phyloP scores from a whole-genome alignment of 2,888 invertebrate genomes.

The Pasiphila rectangulata region DNA sequence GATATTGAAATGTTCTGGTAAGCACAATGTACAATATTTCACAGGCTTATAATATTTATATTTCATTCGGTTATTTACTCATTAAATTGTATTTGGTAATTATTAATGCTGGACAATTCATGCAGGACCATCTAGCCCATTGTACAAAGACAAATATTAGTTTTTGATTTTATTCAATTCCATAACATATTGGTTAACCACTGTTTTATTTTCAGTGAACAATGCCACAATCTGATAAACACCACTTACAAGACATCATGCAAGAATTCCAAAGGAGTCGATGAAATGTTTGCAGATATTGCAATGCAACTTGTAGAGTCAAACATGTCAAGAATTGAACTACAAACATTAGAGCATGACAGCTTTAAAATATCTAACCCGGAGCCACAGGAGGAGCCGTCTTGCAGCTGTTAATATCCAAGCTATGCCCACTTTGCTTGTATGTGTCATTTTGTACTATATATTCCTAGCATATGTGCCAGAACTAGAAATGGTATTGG shows the following conservation, averaged over 20 bases:
- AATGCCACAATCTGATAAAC: constrained; percentile 94
- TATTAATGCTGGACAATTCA: too few species aligned
- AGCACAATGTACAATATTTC: too few species aligned
- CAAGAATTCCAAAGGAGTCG: constrained; percentile 91
- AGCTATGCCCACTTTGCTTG: neutral
- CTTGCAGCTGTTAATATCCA: constrained; percentile 67
- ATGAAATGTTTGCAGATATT: constrained; percentile 95
- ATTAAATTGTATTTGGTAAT: too few species aligned
- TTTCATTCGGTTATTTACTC: too few species aligned
- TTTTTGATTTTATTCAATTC: too few species aligned
- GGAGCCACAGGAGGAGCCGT: constrained; percentile 78
- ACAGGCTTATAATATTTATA: too few species aligned
- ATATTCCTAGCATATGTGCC: neutral
- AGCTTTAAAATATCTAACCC: constrained; percentile 87
- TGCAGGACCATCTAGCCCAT: too few species aligned
- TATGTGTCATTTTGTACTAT: neutral
- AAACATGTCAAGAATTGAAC: constrained; percentile 90
- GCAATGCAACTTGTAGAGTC: constrained; percentile 89
- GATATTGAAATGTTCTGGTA: constrained; percentile 94
- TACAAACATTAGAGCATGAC: constrained; percentile 88
- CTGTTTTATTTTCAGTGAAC: constrained; percentile 83
- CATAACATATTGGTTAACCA: too few species aligned
- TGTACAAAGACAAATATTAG: too few species aligned
- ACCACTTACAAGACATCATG: constrained; percentile 95
- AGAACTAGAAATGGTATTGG: too few species aligned